Conservation (phyloP, 2,888 invertebrate species). For the Apodemia zela region DNA sequence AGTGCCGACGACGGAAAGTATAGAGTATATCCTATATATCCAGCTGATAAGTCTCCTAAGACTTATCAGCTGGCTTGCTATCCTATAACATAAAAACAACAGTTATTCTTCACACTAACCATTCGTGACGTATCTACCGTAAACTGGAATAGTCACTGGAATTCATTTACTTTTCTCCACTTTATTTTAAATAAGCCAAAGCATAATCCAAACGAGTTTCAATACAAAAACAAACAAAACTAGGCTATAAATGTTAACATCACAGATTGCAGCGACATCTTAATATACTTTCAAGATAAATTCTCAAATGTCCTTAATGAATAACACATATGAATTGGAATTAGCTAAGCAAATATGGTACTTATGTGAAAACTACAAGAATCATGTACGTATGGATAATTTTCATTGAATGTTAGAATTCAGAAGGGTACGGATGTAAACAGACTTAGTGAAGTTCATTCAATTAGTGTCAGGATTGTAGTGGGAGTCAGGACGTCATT, state of each 20-base stretch:
- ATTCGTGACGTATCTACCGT: too few species aligned
- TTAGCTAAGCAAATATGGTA: neutral
- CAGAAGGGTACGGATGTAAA: slow-evolving; percentile 49
- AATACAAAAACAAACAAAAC: slow-evolving; percentile 5
- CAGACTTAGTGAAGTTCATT: slow-evolving; percentile 67
- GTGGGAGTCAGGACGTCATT: slow-evolving; percentile 69
- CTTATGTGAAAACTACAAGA: slow-evolving; percentile 4
- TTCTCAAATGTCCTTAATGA: slow-evolving; percentile 2
- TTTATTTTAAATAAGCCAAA: neutral
- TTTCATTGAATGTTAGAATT: neutral
- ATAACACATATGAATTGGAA: slow-evolving; percentile 1
- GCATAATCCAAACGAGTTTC: neutral
- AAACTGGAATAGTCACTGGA: neutral
- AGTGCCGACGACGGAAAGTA: too few species aligned
- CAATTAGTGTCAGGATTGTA: slow-evolving; percentile 61
- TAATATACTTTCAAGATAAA: neutral
- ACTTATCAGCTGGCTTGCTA: too few species aligned
- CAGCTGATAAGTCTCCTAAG: too few species aligned
- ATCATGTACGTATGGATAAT: neutral
- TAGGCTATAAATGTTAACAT: neutral
- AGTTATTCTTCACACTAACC: too few species aligned
- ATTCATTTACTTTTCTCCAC: neutral
- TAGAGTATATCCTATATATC: too few species aligned
- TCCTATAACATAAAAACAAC: neutral
- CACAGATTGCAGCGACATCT: neutral